Conservation (phyloP, 2,113 vertebrate genomes). For the Xyrauchen texanus region DNA sequence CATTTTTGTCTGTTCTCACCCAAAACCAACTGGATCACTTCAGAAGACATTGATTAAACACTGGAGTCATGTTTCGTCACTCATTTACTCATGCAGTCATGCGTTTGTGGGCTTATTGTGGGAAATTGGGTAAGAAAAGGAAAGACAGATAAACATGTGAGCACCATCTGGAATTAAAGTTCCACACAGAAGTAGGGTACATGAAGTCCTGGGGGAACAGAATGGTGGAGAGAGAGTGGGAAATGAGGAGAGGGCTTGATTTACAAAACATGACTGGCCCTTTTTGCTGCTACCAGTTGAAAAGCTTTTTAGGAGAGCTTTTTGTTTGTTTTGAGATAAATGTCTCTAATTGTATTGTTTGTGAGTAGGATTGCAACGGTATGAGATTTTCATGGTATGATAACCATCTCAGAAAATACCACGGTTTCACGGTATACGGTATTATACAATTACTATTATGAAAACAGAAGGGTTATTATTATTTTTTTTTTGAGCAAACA, state of each 20-base stretch:
- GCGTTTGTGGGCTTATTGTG: conserved; percentile 8
- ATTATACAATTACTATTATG: no score
- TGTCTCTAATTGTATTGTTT: background rate
- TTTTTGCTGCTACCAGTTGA: background rate
- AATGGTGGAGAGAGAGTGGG: background rate
- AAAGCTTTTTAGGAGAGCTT: background rate
- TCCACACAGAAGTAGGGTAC: conserved; percentile 47
- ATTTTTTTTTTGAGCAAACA: no score
- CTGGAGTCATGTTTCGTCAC: no score
- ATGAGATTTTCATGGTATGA: no score
- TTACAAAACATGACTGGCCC: background rate
- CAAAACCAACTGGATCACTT: no score
- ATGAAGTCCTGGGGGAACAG: conserved; percentile 28
- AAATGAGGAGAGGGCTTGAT: conserved; percentile 8
- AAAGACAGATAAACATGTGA: conserved; percentile 32
- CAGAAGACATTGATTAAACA: no score
- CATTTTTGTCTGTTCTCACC: no score
- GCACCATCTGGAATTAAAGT: conserved; percentile 36
- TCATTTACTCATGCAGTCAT: background rate
- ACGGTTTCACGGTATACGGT: no score
- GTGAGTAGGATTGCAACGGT: no score
- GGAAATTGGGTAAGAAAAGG: conserved; percentile 18
- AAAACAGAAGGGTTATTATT: no score
- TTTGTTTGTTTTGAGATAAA: background rate
- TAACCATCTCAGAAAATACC: no score